Evolutionary conservation across 2,797 vertebrate genomes (phyloP).

Genomic region (Enteromius paludinosus): DNA sequence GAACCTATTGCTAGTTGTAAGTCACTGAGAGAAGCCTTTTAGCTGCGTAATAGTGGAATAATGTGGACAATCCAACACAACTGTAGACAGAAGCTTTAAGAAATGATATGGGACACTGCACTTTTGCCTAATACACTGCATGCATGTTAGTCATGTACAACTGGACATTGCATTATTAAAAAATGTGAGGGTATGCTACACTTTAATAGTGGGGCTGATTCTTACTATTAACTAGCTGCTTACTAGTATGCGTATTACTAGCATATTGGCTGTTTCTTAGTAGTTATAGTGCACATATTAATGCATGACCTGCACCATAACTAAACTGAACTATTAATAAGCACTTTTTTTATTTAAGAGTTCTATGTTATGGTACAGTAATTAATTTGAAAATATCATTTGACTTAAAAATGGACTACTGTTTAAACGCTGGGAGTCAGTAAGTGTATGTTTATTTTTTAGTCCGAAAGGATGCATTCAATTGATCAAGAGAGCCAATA

Average conservation of each 20-base stretch:
- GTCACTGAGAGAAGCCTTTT: neutral
- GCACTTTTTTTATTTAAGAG: neutral
- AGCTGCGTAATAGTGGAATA: slow-evolving; percentile 17
- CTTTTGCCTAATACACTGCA: slow-evolving; percentile 12
- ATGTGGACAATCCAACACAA: slow-evolving; percentile 9
- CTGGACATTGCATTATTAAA: neutral
- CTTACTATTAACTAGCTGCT: neutral
- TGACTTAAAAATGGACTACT: neutral
- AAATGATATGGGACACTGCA: neutral
- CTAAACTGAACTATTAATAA: neutral
- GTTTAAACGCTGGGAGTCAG: neutral
- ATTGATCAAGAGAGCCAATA: neutral
- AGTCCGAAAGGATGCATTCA: neutral
- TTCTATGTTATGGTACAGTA: neutral
- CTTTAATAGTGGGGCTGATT: neutral
- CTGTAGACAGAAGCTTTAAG: slow-evolving; percentile 2
- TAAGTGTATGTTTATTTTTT: neutral
- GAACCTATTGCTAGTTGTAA: neutral
- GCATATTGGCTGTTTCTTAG: neutral
- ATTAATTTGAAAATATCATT: neutral
- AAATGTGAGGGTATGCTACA: neutral
- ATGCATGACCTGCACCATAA: neutral
- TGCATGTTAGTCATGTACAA: neutral
- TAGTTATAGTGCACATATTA: neutral
- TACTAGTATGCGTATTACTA: neutral